phyloP scores from a whole-genome alignment of 2,888 invertebrate species.

The Sepioteuthis lessoniana region DNA sequence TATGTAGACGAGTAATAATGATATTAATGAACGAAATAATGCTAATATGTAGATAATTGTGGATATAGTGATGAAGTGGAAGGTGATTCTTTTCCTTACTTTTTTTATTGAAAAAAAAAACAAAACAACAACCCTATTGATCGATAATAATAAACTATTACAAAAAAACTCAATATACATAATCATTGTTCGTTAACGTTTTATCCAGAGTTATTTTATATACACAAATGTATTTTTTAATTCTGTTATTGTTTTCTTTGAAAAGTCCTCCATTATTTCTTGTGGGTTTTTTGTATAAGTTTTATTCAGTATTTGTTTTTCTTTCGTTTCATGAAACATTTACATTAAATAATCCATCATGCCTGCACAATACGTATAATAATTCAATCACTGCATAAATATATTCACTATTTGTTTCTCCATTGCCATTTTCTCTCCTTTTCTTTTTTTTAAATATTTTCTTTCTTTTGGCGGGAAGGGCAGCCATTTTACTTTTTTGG shows the following conservation, averaged over 20 bases:
- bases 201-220: neutral
- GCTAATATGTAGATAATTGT: slow-evolving; percentile 12
- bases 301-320: neutral
- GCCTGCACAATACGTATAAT: slow-evolving; percentile 13
- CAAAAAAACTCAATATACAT: too few species aligned
- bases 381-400: slow-evolving; percentile 33
- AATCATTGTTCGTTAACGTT: too few species aligned
- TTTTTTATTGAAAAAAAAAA: too few species aligned
- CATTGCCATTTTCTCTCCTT: neutral
- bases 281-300: neutral
- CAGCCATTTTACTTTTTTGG: slow-evolving; percentile 33
- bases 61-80: neutral
- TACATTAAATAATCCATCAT: slow-evolving; percentile 33
- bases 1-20: neutral
- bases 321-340: neutral
- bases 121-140: too few species aligned
- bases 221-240: neutral
- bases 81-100: neutral
- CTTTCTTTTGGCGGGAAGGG: neutral
- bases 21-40: neutral
- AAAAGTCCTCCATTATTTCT: slow-evolving; percentile 25
- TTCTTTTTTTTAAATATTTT: neutral
- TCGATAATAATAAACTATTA: too few species aligned
- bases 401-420: slow-evolving; percentile 11
- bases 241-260: neutral